Conservation (phyloP, 2,888 invertebrate species). For the Drosophila quasianomalipes region DNA sequence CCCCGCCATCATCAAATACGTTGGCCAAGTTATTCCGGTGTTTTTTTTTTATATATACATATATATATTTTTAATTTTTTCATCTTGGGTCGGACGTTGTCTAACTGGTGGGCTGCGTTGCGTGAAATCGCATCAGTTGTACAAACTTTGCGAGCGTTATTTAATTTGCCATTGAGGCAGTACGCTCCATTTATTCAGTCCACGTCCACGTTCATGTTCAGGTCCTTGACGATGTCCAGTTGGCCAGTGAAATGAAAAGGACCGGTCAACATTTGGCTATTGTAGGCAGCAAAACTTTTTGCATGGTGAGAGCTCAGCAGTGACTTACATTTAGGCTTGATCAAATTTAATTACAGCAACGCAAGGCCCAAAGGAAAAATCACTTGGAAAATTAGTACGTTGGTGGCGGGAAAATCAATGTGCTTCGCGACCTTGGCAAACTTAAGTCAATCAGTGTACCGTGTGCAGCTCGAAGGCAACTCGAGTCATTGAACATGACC, state of each 20-base stretch:
- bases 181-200: slow-evolving; percentile 74
- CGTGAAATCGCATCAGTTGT: slow-evolving; percentile 81
- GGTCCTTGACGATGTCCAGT: slow-evolving; percentile 33
- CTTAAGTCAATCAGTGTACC: slow-evolving; percentile 67
- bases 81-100: slow-evolving; percentile 28
- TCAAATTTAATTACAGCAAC: slow-evolving; percentile 73
- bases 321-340: slow-evolving; percentile 49
- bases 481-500: slow-evolving; percentile 73
- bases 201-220: slow-evolving; percentile 35
- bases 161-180: slow-evolving; percentile 79
- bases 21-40: slow-evolving; percentile 30
- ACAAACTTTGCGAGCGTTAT: slow-evolving; percentile 80
- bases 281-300: slow-evolving; percentile 42
- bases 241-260: slow-evolving; percentile 41
- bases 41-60: slow-evolving; percentile 5
- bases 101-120: slow-evolving; percentile 68
- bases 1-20: slow-evolving; percentile 12
- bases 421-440: slow-evolving; percentile 63
- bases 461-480: slow-evolving; percentile 5
- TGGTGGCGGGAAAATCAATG: slow-evolving; percentile 59
- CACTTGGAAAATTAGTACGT: slow-evolving; percentile 46
- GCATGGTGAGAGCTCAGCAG: slow-evolving; percentile 32
- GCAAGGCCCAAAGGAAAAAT: slow-evolving; percentile 41
- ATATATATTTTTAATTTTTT: slow-evolving; percentile 31
- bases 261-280: slow-evolving; percentile 28